Base-by-base conservation (phyloP, 2,113 vertebrate species). In the Bos taurus region DNA sequence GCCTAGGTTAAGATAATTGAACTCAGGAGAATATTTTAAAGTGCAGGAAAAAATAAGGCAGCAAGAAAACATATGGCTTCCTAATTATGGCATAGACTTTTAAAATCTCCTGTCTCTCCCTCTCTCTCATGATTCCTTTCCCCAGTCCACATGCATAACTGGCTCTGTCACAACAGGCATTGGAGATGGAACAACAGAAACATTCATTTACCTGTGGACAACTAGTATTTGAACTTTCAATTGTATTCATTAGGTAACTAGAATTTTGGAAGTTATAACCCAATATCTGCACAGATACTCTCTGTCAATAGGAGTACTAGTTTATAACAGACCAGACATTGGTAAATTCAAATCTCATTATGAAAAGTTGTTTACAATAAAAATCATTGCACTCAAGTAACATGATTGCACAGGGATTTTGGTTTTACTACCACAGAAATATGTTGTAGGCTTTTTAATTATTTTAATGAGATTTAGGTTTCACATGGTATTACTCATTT, bases 1-100 rank as follows among this genome's bases (percentile, higher is more conserved):
- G 84, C 54, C 80, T 95, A 95, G 88, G 91, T 96, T 95, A 97
- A n/a, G 71, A 81, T 97, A 98, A 95, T 96, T 98, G 91, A 98
- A 97, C 97, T 88, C 97, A 95, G 64, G 97, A 97, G 94, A 95
- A 78, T 97, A 98, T 94, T 96, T 96, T 88, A 97, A 97, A 97
- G 88, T 92, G 7, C 12, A 93, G 57, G 94, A 86, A 96, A 96
- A 95, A 97, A 97, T 82, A 97, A 71, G 92, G 71, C 78, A 96
- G 88, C 64, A 90, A 83, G 43, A 97, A 98, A 97, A 93, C 88
- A 90, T 97, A 96, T 60, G 78, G 54, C 64, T 96, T 95, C 48
- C 81, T 98, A 97, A 96, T 98, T 97, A 97, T 92, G 86, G 46
- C 87, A 25, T 90, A 92, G n/a, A 33, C n/a, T 30, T 64, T 28